Evolutionary conservation across 2,797 vertebrate genomes (phyloP).

Genomic region (Hipposideros larvatus): DNA sequence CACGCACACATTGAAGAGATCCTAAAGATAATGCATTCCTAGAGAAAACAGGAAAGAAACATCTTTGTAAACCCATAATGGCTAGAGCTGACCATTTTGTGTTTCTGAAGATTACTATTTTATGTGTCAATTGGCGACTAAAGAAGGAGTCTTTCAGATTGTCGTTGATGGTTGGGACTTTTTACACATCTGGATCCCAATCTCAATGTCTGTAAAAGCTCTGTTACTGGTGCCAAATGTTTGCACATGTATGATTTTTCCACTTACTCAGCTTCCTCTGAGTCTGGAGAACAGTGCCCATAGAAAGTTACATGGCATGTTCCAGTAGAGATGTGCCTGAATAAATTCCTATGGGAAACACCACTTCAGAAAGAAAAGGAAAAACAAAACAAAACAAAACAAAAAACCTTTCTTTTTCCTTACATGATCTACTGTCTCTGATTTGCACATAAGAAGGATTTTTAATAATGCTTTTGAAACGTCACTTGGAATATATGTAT

Average conservation of each 20-base stretch:
- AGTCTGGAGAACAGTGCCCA: not conserved
- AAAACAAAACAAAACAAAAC: no score
- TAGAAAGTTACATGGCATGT: not conserved
- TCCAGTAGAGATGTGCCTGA: not conserved
- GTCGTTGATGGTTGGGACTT: not conserved
- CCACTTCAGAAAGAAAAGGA: not conserved
- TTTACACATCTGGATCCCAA: not conserved
- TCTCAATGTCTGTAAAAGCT: not conserved
- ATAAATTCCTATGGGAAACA: not conserved
- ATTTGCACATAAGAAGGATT: not conserved
- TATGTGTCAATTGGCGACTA: not conserved
- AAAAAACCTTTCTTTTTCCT: not conserved
- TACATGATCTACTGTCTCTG: not conserved
- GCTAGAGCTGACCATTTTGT: not conserved
- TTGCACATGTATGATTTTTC: not conserved
- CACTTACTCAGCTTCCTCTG: not conserved
- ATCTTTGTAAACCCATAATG: not conserved
- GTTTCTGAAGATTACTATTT: constrained; percentile 1
- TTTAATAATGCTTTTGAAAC: constrained; percentile 52
- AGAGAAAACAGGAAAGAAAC: not conserved
- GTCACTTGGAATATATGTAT: constrained; percentile 47
- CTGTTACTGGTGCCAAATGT: not conserved
- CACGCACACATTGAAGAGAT: not conserved
- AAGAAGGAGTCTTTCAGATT: not conserved
- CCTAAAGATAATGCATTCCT: not conserved